Conservation (phyloP, 2,113 vertebrate genomes). For the Morone saxatilis region DNA sequence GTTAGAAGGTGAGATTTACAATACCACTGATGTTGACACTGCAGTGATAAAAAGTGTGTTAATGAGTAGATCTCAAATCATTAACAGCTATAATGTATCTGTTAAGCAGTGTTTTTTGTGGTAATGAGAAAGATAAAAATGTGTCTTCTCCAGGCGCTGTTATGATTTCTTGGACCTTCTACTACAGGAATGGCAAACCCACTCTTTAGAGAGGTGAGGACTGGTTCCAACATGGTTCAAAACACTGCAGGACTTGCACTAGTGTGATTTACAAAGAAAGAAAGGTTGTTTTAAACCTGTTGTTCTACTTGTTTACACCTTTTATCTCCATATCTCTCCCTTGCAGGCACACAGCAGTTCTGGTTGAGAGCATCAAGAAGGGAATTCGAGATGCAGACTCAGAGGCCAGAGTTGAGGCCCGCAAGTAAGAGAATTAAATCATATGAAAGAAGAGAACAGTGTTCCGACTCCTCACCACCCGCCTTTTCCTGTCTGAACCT, state of each 20-base stretch:
- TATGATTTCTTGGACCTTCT: slow-evolving; percentile 87
- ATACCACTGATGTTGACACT: background rate
- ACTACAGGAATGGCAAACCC: slow-evolving; percentile 88
- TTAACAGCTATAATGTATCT: background rate
- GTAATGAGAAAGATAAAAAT: slow-evolving; percentile 13
- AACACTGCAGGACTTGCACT: background rate
- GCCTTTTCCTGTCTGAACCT: background rate
- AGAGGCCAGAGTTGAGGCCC: slow-evolving; percentile 95
- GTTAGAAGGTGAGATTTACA: slow-evolving; percentile 90
- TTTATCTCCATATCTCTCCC: background rate
- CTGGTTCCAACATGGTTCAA: background rate
- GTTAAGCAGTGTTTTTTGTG: background rate
- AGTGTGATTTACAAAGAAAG: background rate
- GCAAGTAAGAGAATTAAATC: slow-evolving; percentile 89
- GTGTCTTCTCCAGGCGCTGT: slow-evolving; percentile 81
- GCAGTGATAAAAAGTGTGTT: background rate
- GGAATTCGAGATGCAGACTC: slow-evolving; percentile 97
- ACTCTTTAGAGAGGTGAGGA: slow-evolving; percentile 86
- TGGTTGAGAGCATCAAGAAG: slow-evolving; percentile 98
- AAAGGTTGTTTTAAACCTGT: background rate
- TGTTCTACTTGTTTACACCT: background rate
- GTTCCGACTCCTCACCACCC: background rate
- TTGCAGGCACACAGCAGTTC: slow-evolving; percentile 91
- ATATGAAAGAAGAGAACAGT: background rate
- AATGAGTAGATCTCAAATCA: background rate